A percentile compares a stretch with the other conserved stretches of the same genome.
Evolutionary conservation across 2,113 vertebrate species (phyloP).

Genomic region (Festucalex cinctus): DNA sequence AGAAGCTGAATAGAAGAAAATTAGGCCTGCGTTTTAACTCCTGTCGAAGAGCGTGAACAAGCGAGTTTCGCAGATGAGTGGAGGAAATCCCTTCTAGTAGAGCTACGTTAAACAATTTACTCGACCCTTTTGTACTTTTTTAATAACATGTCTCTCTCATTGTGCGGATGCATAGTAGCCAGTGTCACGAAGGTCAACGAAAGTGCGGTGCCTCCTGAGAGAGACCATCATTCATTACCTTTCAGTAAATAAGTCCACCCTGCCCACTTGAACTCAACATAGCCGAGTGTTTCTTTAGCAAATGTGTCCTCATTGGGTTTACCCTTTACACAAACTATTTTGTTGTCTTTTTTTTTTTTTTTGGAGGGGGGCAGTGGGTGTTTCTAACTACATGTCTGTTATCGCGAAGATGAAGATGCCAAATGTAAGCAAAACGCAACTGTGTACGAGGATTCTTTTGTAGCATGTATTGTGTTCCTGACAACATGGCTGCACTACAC

Average conservation of each 20-base stretch:
- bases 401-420: constrained; percentile 52
- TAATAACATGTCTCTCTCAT: constrained; percentile 50
- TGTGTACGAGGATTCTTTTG: constrained; percentile 73
- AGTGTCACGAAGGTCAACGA: constrained; percentile 44
- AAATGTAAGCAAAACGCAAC: constrained; percentile 69
- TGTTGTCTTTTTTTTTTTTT: constrained; percentile 30
- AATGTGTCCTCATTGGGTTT: constrained; percentile 15
- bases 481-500: constrained; percentile 77
- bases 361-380: constrained; percentile 34
- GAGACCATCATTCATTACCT: not conserved
- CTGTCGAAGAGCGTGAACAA: not conserved
- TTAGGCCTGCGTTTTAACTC: constrained; percentile 28
- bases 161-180: constrained; percentile 18
- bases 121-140: constrained; percentile 69
- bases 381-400: constrained; percentile 55
- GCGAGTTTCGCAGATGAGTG: not conserved
- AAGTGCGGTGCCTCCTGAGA: constrained; percentile 15
- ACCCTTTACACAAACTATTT: constrained; percentile 45
- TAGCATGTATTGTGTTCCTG: constrained; percentile 78
- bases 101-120: constrained; percentile 36
- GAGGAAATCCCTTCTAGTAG: constrained; percentile 9
- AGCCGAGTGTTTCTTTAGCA: constrained; percentile 13
- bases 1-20: not conserved
- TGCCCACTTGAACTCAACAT: not conserved
- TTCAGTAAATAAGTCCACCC: constrained; percentile 1